phyloP scores from a whole-genome alignment of 2,797 vertebrate species.

The Aeoliscus strigatus region DNA sequence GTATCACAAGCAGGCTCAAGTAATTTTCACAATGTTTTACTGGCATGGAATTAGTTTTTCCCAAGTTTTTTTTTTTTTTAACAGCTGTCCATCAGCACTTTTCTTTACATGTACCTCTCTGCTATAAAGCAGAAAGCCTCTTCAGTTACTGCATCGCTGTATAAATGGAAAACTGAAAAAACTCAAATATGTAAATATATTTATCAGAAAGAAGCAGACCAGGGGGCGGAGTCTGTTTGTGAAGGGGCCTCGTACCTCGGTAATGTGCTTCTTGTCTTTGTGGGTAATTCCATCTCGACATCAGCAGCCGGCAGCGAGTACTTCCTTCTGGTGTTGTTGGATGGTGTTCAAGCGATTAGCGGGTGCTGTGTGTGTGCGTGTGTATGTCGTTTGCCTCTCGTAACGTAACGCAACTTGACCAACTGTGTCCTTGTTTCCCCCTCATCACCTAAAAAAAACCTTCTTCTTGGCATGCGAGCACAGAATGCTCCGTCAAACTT shows the following conservation, averaged over 20 bases:
- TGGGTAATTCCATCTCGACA: conserved; percentile 43
- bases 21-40: conserved; percentile 9
- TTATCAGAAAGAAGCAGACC: conserved; percentile 32
- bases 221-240: conserved; percentile 18
- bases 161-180: too few relatives aligned
- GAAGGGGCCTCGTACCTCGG: conserved; percentile 21
- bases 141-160: too few relatives aligned
- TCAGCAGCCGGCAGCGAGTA: conserved; percentile 43
- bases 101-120: too few relatives aligned
- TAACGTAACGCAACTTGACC: too few relatives aligned
- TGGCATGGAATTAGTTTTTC: conserved; percentile 9
- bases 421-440: too few relatives aligned
- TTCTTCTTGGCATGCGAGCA: too few relatives aligned
- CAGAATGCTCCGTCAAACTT: too few relatives aligned
- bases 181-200: conserved; percentile 35
- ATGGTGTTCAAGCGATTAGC: conserved; percentile 47
- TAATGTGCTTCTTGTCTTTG: conserved; percentile 41
- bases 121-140: too few relatives aligned
- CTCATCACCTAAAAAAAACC: too few relatives aligned
- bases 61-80: conserved; percentile 16
- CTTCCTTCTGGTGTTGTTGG: conserved; percentile 38
- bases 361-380: conserved; percentile 22
- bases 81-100: conserved; percentile 2
- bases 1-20: conserved; percentile 27
- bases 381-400: too few relatives aligned